Conservation (phyloP, 2,888 invertebrate genomes). For the Myopa testacea region DNA sequence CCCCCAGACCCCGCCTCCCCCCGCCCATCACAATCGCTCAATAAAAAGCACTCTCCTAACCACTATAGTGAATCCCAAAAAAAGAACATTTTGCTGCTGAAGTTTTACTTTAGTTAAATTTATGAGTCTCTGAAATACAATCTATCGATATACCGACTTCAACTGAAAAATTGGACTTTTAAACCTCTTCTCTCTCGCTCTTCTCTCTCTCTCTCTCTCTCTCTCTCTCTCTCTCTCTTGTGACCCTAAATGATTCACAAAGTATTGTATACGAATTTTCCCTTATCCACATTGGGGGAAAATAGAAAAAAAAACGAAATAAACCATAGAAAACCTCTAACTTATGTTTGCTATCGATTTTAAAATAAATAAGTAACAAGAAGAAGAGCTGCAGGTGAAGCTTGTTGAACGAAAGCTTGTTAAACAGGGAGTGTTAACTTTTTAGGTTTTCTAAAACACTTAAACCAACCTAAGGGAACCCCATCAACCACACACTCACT, state of each 20-base stretch:
- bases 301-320: neutral
- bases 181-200: neutral
- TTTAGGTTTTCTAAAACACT: neutral
- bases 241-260: neutral
- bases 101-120: neutral
- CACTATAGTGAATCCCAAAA: neutral
- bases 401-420: neutral
- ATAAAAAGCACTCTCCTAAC: neutral
- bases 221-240: neutral
- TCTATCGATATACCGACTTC: neutral
- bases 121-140: neutral
- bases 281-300: neutral
- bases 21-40: too few species aligned
- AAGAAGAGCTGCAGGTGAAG: conserved; percentile 1
- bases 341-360: conserved; percentile 18
- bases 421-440: neutral
- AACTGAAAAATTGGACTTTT: neutral
- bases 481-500: neutral
- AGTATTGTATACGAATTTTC: conserved; percentile 1
- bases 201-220: too few species aligned
- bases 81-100: neutral
- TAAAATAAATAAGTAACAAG: conserved; percentile 6
- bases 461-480: neutral
- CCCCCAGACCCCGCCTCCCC: too few species aligned
- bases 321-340: neutral